Base-by-base conservation (phyloP, 2,888 invertebrate genomes). In the Amiota minor region DNA sequence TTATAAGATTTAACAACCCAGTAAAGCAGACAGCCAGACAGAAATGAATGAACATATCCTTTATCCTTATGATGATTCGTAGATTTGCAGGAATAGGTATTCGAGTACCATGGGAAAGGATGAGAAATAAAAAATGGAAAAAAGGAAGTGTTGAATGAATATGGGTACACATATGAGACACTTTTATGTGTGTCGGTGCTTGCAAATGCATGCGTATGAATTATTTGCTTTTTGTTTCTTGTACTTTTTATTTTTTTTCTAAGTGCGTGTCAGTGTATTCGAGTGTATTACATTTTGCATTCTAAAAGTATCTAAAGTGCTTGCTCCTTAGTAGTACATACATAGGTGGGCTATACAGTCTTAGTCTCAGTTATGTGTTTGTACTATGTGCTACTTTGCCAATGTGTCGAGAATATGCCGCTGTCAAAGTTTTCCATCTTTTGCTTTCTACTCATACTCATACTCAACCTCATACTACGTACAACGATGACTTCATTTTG, bases 1-100 rank as follows among this genome's bases (percentile, higher is more conserved):
- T 81, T 80, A 77, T 55, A 68, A 80, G 82, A 81, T 82, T 20
- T 35, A 82, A 81, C 78, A 74, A 78, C 75, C 0, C 74, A 78
- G 76, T 55, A 73, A 76, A 78, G 79, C 82, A 78, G 83, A 83
- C 82, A 77, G 71, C 16, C 23, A 62, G 76, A 67, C 73, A 76
- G 75, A 69, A 72, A 76, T 65, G 73, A 72, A 76, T 65, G 73
- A 70, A 77, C 77, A 72, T 79, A 77, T 79, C 77, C 77, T 75
- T 77, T 65, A 75, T 70, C 80, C 76, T 70, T 69, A 81, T 77
- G 80, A 76, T 76, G 76, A 83, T 35, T 35, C 35, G 6, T 35
- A 35, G 35, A 35, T 35, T 35, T 35, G 35, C 6, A 4, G 35
- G 6, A 35, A 35, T 35, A n/a, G n/a, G n/a, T n/a, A 35, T 35